Conservation (phyloP, 2,797 vertebrate genomes). For the Salmo trutta region DNA sequence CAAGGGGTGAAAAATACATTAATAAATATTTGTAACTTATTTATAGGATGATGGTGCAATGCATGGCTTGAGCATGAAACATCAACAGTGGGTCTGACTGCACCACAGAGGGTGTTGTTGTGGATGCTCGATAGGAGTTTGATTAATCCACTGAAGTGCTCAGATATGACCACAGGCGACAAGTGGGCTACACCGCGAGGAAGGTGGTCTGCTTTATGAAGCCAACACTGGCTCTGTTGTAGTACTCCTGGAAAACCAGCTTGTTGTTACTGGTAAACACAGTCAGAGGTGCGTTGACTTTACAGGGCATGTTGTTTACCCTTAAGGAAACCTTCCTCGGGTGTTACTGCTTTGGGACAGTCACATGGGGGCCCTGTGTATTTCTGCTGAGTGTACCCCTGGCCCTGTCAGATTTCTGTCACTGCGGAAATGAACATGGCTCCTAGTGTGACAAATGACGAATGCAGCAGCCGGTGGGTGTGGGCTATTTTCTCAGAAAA, state of each 20-base stretch:
- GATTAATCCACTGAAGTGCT: neutral
- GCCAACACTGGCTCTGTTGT: neutral
- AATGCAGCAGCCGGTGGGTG: constrained; percentile 39
- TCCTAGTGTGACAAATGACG: constrained; percentile 67
- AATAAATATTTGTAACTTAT: neutral
- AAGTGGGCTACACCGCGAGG: neutral
- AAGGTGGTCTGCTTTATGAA: neutral
- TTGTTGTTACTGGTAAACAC: constrained; percentile 21
- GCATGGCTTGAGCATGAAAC: neutral
- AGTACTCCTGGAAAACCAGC: constrained; percentile 3
- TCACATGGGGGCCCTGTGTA: constrained; percentile 71
- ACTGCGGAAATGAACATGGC: constrained; percentile 32
- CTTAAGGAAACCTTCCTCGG: constrained; percentile 13
- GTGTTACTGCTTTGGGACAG: constrained; percentile 22
- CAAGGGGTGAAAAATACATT: neutral
- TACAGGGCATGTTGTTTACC: constrained; percentile 54
- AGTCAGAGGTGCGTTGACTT: constrained; percentile 38
- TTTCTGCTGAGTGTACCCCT: constrained; percentile 37
- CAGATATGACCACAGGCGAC: neutral
- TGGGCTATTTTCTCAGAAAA: constrained; percentile 71
- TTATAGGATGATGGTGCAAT: neutral
- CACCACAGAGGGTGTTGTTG: neutral
- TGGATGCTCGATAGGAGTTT: neutral
- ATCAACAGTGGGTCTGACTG: neutral
- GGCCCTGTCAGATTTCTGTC: constrained; percentile 31